Evolutionary conservation across 2,888 invertebrate species (phyloP), one percentile per base, ranked within the genome.

Genomic region (Archips crataeganus): DNA sequence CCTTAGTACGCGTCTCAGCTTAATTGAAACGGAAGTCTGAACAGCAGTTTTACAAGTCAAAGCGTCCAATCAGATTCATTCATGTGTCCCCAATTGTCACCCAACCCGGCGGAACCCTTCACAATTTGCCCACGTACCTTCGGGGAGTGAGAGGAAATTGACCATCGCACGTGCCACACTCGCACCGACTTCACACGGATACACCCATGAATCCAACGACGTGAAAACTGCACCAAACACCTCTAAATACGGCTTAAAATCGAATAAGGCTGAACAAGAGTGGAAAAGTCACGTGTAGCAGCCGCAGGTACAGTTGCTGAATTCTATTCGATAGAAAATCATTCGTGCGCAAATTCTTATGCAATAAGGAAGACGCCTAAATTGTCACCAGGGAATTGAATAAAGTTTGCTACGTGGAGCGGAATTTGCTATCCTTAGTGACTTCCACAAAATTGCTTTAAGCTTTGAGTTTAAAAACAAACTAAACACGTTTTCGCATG

Each of bases 321-420:
- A 70, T 72, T 72, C 67, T 72, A 87, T 86, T 83, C 84, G 82
- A 87, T 85, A 85, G 83, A 82, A 82, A 84, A 81, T 82, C 85
- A 83, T 81, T 82, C 90, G 90, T 89, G 90, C 89, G 87, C 85
- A 84, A 84, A 82, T 79, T 83, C 84, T 85, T 86, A 87, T 84
- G 82, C 84, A 85, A 86, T 87, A 84, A 85, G 83, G 87, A 85
- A 82, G 72, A 65, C 65, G 47, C 66, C 69, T 85, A 88, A 87
- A 87, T 86, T 85, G 85, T 85, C 85, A 77, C 85, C 71, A 76
- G 84, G 84, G 87, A 85, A 79, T 85, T 78, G 79, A 70, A 76
- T 74, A 64, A 70, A 65, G 60, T 45, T 60, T 61, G 74, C 59
- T 70, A 61, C 60, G 64, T 61, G 76, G 74, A 66, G 76, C 75